phyloP scores from a whole-genome alignment of 2,113 vertebrate genomes.

The Entomyzon cyanotis region DNA sequence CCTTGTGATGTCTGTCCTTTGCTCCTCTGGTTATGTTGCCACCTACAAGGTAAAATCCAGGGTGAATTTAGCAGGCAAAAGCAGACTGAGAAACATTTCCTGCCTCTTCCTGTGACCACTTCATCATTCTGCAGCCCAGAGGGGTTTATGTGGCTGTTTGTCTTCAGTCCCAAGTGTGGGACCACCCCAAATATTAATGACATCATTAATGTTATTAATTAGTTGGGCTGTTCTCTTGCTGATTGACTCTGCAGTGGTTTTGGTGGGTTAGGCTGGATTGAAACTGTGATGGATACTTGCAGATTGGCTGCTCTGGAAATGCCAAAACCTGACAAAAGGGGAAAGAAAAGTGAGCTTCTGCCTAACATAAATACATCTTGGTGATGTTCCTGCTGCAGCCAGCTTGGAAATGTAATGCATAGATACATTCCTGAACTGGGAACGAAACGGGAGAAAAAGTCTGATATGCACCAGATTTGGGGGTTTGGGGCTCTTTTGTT shows the following conservation, averaged over 20 bases:
- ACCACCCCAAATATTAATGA: not conserved
- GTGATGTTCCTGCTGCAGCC: not conserved
- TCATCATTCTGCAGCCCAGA: fast-evolving
- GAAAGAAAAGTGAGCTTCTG: fast-evolving
- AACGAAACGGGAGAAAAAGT: not conserved
- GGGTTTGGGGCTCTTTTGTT: not conserved
- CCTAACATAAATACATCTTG: not conserved
- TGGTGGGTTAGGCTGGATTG: not conserved
- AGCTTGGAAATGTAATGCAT: not conserved
- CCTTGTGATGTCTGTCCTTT: slow-evolving; percentile 16
- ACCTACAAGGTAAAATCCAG: not conserved
- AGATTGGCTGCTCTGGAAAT: not conserved
- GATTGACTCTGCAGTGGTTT: not conserved
- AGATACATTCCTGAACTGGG: not conserved
- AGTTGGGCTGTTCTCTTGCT: not conserved
- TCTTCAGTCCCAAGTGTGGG: not conserved
- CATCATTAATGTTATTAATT: not conserved
- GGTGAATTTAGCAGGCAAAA: not conserved
- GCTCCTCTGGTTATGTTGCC: not conserved
- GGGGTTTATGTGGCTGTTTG: fast-evolving
- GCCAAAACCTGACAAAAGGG: not conserved
- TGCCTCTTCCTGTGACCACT: not conserved
- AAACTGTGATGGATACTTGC: not conserved
- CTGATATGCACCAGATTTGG: not conserved
- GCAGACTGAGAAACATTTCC: not conserved